phyloP scores from a whole-genome alignment of 2,113 vertebrate species.

The Semicossyphus pulcher region DNA sequence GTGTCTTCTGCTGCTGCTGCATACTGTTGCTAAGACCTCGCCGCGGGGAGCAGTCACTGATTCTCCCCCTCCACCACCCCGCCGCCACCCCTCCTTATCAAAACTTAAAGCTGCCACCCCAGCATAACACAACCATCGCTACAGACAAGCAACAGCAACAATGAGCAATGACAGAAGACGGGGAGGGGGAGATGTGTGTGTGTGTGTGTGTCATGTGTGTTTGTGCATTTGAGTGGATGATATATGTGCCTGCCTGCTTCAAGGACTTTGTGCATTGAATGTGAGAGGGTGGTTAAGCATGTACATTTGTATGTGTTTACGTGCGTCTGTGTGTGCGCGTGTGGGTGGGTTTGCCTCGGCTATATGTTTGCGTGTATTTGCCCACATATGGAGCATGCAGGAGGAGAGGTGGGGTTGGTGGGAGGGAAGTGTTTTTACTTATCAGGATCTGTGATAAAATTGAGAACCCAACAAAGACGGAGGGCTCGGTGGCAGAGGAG shows the following conservation, averaged over 20 bases:
- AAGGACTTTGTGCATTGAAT: slow-evolving; percentile 58
- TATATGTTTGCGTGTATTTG: slow-evolving; percentile 56
- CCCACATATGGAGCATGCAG: slow-evolving; percentile 42
- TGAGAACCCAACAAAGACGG: slow-evolving; percentile 78
- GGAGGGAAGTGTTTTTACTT: slow-evolving; percentile 82
- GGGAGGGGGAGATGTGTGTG: background rate
- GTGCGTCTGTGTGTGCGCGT: slow-evolving; percentile 16
- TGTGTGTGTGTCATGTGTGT: slow-evolving; percentile 34
- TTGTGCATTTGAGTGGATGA: slow-evolving; percentile 38
- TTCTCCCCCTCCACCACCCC: slow-evolving; percentile 5
- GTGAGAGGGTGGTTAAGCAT: slow-evolving; percentile 66
- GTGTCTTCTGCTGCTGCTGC: slow-evolving; percentile 58
- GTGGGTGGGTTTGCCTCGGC: slow-evolving; percentile 40
- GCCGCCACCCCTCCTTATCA: slow-evolving; percentile 31
- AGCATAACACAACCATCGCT: slow-evolving; percentile 82
- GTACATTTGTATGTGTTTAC: slow-evolving; percentile 42
- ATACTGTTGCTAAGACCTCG: slow-evolving; percentile 65
- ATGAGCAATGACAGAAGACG: slow-evolving; percentile 72
- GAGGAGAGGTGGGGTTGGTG: slow-evolving; percentile 71
- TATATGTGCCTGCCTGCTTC: slow-evolving; percentile 52
- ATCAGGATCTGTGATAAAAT: slow-evolving; percentile 78
- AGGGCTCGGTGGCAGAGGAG: slow-evolving; percentile 73
- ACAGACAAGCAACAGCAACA: slow-evolving; percentile 85
- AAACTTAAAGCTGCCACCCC: slow-evolving; percentile 88
- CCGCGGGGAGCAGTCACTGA: slow-evolving; percentile 66